These are phyloP conservation scores for Sinocyclocheilus anophthalmus DNA, from an alignment of 2,113 vertebrate species.

Conservation along the genomic window DNA sequence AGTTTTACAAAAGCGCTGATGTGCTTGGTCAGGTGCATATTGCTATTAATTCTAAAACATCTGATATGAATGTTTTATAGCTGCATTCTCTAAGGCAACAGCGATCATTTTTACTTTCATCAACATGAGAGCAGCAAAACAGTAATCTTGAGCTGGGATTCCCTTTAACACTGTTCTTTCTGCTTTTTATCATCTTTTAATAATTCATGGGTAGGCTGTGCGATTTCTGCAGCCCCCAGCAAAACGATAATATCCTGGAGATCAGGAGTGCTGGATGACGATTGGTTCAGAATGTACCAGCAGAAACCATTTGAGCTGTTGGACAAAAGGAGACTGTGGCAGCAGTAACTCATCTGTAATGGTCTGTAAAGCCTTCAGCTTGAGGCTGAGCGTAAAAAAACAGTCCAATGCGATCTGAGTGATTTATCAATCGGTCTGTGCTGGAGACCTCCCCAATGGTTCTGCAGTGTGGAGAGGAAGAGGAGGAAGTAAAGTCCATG, in stretches of 20 bases:
- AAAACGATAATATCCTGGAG: constrained; percentile 41
- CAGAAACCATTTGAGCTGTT: neutral
- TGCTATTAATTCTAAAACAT: constrained; percentile 22
- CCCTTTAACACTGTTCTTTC: constrained; percentile 37
- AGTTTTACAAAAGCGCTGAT: neutral
- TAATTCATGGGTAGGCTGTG: constrained; percentile 51
- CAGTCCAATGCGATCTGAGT: constrained; percentile 6
- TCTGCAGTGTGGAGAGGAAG: neutral
- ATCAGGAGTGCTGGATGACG: constrained; percentile 9
- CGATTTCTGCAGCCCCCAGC: constrained; percentile 14
- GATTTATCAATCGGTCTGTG: constrained; percentile 17
- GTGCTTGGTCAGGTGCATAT: neutral
- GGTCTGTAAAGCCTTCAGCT: constrained; percentile 37
- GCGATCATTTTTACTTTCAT: constrained; percentile 37
- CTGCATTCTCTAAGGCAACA: constrained; percentile 1
- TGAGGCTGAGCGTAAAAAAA: constrained; percentile 7
- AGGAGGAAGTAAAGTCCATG: neutral
- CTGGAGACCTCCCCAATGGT: constrained; percentile 7
- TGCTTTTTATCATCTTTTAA: constrained; percentile 53
- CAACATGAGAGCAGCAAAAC: constrained; percentile 9
- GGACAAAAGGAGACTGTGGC: neutral
- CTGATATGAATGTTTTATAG: constrained; percentile 32
- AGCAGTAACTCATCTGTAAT: constrained; percentile 29
- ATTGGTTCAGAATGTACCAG: constrained; percentile 11
- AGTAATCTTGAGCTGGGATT: neutral